phyloP scores from a whole-genome alignment of 2,888 invertebrate species.

The Pocota personata region DNA sequence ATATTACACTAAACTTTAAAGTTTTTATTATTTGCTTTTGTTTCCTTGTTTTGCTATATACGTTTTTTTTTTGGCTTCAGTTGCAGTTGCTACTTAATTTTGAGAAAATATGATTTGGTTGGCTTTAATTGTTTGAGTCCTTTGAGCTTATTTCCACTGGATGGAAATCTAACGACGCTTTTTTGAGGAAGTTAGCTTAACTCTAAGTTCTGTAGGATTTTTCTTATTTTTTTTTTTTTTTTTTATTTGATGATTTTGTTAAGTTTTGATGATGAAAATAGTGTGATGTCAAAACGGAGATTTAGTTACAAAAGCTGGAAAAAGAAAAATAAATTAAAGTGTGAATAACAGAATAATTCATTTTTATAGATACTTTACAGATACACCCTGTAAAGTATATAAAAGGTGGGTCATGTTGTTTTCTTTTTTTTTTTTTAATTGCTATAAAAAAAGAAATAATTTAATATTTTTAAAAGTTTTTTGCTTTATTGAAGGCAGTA shows the following conservation, averaged over 20 bases:
- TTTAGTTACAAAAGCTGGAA: conserved; percentile 83
- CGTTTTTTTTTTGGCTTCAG: conserved; percentile 67
- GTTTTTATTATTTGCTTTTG: conserved; percentile 42
- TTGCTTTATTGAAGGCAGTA: too few species aligned
- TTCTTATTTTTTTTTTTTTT: conserved; percentile 75
- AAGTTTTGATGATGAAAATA: conserved; percentile 82
- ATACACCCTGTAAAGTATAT: too few species aligned
- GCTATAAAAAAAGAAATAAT: too few species aligned
- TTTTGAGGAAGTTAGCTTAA: conserved; percentile 70
- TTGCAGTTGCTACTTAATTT: conserved; percentile 71
- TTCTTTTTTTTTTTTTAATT: too few species aligned
- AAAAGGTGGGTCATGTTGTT: too few species aligned
- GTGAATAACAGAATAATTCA: conserved; percentile 72
- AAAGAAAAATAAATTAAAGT: conserved; percentile 58
- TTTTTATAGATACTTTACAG: too few species aligned
- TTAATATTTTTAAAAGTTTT: too few species aligned
- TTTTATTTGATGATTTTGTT: conserved; percentile 76
- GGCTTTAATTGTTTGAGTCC: conserved; percentile 60
- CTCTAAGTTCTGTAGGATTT: conserved; percentile 78
- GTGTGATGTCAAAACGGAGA: conserved; percentile 83
- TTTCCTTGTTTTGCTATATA: conserved; percentile 39
- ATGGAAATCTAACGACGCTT: conserved; percentile 66
- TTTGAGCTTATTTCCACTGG: conserved; percentile 61
- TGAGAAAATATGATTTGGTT: conserved; percentile 67
- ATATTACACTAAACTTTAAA: conserved; percentile 58